Percentiles rank a stretch among this genome's conserved stretches.
These are phyloP conservation scores for Platerodrilus igneus DNA, from an alignment of 2,888 invertebrate genomes.

Conservation along the genomic window DNA sequence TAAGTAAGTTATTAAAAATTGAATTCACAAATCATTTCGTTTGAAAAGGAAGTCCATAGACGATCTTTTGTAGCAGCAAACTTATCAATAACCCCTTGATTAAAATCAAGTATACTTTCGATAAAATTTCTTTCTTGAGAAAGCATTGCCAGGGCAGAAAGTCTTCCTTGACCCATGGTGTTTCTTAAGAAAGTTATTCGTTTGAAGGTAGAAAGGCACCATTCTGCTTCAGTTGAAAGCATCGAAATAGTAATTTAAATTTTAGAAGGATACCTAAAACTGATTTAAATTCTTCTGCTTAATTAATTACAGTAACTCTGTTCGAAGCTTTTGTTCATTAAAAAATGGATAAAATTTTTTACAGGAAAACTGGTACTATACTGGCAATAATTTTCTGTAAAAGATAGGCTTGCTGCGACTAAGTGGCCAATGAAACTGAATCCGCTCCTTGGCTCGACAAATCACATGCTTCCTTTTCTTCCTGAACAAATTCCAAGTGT, in stretches of 20 bases:
- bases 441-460: no score
- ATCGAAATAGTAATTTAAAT: slow-evolving; percentile 4
- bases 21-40: no score
- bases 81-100: slow-evolving; percentile 11
- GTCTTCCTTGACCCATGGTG: slow-evolving; percentile 16
- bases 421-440: no score
- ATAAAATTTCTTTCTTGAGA: slow-evolving; percentile 12
- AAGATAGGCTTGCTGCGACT: no score
- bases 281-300: background rate
- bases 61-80: slow-evolving; percentile 4
- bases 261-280: slow-evolving; percentile 1
- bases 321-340: slow-evolving; percentile 1
- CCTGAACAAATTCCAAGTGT: no score
- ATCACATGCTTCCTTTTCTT: no score
- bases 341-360: slow-evolving; percentile 1
- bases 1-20: no score
- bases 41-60: no score
- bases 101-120: slow-evolving; percentile 11
- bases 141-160: slow-evolving; percentile 14
- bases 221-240: slow-evolving; percentile 8
- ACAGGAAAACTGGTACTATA: background rate
- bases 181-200: slow-evolving; percentile 16
- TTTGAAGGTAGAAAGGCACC: slow-evolving; percentile 18
- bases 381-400: no score
- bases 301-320: background rate